phyloP scores from a whole-genome alignment of 1,140 invertebrate genomes.

The Thaumatotibia leucotreta region DNA sequence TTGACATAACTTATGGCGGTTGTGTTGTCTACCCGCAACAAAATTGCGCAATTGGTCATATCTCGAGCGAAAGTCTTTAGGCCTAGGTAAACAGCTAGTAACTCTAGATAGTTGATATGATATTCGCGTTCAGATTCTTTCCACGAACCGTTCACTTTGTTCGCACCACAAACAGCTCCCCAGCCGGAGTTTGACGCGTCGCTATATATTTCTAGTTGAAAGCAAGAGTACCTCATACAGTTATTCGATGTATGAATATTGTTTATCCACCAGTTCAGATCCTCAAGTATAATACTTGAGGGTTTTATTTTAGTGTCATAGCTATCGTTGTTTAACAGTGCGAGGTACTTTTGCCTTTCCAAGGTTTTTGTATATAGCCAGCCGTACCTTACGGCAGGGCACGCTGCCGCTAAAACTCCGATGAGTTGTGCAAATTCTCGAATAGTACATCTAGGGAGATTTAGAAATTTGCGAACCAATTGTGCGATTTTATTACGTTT shows the following conservation, averaged over 20 bases:
- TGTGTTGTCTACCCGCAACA: not conserved
- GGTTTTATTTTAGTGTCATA: not conserved
- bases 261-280: not conserved
- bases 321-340: not conserved
- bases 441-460: too few relatives aligned
- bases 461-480: not conserved
- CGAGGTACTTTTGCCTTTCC: slow-evolving; percentile 11
- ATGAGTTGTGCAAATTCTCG: not conserved
- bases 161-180: not conserved
- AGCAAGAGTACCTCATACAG: not conserved
- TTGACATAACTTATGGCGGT: too few relatives aligned
- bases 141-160: not conserved
- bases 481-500: not conserved
- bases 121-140: not conserved
- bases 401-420: not conserved
- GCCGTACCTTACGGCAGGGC: slow-evolving; percentile 5
- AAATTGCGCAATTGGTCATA: not conserved
- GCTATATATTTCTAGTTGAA: not conserved
- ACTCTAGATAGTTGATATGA: not conserved
- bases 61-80: not conserved
- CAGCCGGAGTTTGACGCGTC: not conserved
- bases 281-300: not conserved
- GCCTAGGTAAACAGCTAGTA: not conserved
- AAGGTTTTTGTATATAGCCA: not conserved
- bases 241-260: not conserved